These are phyloP conservation scores for Phenganax subtilis DNA, from an alignment of 92 coral and sea anemone species.

Conservation along the genomic window DNA sequence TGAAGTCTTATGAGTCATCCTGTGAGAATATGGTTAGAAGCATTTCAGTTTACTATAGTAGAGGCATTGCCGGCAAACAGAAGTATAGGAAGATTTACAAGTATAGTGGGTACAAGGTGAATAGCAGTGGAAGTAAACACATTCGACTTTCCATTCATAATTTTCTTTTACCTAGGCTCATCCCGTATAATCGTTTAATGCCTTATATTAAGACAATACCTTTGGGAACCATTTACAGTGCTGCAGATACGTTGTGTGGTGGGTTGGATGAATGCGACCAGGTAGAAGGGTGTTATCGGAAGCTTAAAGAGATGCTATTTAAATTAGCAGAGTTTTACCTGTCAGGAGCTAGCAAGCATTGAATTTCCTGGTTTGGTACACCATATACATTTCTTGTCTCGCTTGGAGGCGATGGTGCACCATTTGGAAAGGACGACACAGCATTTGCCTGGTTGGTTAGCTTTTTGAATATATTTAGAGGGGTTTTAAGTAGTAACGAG, in stretches of 20 bases:
- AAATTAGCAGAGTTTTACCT: slow-evolving; percentile 51
- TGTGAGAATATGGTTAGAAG: slow-evolving; percentile 36
- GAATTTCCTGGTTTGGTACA: slow-evolving; percentile 42
- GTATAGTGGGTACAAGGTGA: neutral
- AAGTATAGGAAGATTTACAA: slow-evolving; percentile 14
- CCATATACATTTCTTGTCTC: slow-evolving; percentile 48
- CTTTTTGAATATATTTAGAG: slow-evolving; percentile 45
- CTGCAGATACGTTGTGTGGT: slow-evolving; percentile 45
- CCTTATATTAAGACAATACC: slow-evolving; percentile 47
- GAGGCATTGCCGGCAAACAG: slow-evolving; percentile 10
- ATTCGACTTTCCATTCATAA: slow-evolving; percentile 42
- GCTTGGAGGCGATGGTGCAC: slow-evolving; percentile 64
- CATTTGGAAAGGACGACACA: slow-evolving; percentile 57
- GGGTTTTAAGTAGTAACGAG: slow-evolving; percentile 53
- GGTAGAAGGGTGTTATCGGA: slow-evolving; percentile 46
- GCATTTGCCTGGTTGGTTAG: slow-evolving; percentile 60
- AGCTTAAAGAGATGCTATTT: slow-evolving; percentile 37
- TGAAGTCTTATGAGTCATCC: slow-evolving; percentile 35
- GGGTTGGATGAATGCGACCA: slow-evolving; percentile 44
- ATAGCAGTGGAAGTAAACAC: slow-evolving; percentile 9
- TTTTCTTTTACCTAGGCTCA: slow-evolving; percentile 48
- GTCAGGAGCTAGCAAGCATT: slow-evolving; percentile 25
- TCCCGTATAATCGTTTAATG: slow-evolving; percentile 52
- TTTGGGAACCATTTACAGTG: slow-evolving; percentile 46
- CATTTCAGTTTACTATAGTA: too few relatives aligned